phyloP scores from a whole-genome alignment of 2,888 invertebrate genomes.

The Lucinisca nassula region DNA sequence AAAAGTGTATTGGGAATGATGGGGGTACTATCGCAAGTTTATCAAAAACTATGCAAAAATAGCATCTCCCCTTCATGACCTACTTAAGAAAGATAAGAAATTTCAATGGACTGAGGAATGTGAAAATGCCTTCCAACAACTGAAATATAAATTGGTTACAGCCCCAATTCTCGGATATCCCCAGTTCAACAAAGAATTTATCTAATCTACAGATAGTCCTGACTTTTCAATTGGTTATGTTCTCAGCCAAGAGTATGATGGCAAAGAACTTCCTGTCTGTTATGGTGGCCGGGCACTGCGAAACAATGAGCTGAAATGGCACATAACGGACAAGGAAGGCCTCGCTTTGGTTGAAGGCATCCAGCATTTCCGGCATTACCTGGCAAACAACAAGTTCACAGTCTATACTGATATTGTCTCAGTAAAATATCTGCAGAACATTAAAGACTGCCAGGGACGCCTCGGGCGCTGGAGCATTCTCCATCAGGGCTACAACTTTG shows the following conservation, averaged over 20 bases:
- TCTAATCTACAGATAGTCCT: slow-evolving; percentile 49
- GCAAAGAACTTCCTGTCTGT: slow-evolving; percentile 22
- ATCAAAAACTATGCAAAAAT: too few species aligned
- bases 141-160: too few species aligned
- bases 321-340: slow-evolving; percentile 58
- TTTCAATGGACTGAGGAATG: too few species aligned
- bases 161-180: too few species aligned
- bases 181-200: too few species aligned
- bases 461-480: slow-evolving; percentile 52
- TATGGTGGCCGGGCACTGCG: slow-evolving; percentile 57
- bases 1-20: too few species aligned
- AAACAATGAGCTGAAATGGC: slow-evolving; percentile 43
- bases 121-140: too few species aligned
- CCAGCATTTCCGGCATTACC: slow-evolving; percentile 47
- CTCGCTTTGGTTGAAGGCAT: slow-evolving; percentile 65
- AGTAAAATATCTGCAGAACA: slow-evolving; percentile 59
- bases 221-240: slow-evolving; percentile 35
- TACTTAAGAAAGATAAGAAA: too few species aligned
- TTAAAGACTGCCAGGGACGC: slow-evolving; percentile 51
- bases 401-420: slow-evolving; percentile 60
- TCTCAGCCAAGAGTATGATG: too few species aligned
- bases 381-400: slow-evolving; percentile 51
- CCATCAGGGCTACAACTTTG: slow-evolving; percentile 44
- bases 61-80: too few species aligned
- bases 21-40: too few species aligned